A percentile compares a stretch with the other conserved stretches of the same genome.
Conservation (phyloP, 1,140 invertebrate genomes). For the Ceratina calcarata region DNA sequence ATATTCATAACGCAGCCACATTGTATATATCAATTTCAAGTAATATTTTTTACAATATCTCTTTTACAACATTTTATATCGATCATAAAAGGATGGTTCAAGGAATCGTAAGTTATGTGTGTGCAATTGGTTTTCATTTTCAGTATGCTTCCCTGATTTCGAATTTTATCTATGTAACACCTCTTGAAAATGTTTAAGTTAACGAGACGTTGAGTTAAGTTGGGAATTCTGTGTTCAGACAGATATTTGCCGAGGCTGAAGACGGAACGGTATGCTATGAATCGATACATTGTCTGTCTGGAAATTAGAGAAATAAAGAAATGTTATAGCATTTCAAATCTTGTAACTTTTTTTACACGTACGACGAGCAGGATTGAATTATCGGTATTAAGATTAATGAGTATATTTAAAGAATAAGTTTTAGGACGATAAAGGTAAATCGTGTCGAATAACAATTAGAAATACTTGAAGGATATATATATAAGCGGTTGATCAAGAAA, state of each 20-base stretch:
- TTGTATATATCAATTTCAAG: slow-evolving; percentile 52
- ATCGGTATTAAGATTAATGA: background rate
- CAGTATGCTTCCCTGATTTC: slow-evolving; percentile 20
- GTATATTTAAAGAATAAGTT: too few species aligned
- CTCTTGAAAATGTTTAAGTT: slow-evolving; percentile 12
- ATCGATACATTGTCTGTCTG: slow-evolving; percentile 61
- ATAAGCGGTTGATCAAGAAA: slow-evolving; percentile 13
- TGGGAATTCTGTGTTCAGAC: slow-evolving; percentile 39
- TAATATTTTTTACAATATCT: slow-evolving; percentile 53
- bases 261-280: slow-evolving; percentile 44
- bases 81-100: slow-evolving; percentile 27
- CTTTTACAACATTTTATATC: slow-evolving; percentile 47
- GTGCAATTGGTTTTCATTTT: slow-evolving; percentile 33
- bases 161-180: too few species aligned
- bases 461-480: slow-evolving; percentile 18
- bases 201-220: background rate
- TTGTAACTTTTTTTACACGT: slow-evolving; percentile 45
- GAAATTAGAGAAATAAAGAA: slow-evolving; percentile 61
- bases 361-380: slow-evolving; percentile 16
- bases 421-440: too few species aligned
- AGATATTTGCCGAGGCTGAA: slow-evolving; percentile 37
- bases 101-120: slow-evolving; percentile 30
- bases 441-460: background rate
- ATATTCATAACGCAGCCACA: slow-evolving; percentile 18
- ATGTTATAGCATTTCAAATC: slow-evolving; percentile 56